Evolutionary conservation across 2,888 invertebrate genomes (phyloP).

Genomic region (Nomada flava): DNA sequence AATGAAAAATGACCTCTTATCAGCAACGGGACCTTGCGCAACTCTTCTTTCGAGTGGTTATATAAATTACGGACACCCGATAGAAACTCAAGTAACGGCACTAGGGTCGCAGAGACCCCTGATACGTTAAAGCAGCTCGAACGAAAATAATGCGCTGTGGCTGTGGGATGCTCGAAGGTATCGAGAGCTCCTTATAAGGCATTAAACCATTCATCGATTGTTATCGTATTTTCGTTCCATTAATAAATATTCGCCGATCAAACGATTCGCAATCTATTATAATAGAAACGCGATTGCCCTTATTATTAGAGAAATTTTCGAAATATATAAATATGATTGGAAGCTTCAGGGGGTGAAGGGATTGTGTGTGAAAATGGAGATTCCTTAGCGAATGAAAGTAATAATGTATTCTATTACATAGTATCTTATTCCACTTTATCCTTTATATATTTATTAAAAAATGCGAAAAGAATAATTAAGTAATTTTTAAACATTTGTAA

Average conservation of each 20-base stretch:
- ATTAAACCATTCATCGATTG: conserved; percentile 29
- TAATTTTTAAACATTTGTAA: too few species aligned
- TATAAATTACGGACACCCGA: conserved; percentile 61
- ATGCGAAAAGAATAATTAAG: too few species aligned
- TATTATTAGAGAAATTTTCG: background rate
- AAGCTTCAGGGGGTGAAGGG: background rate
- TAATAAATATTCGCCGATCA: background rate
- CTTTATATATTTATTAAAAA: too few species aligned
- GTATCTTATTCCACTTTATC: too few species aligned
- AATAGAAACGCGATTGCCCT: background rate
- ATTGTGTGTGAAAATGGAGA: too few species aligned
- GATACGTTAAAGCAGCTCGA: conserved; percentile 48
- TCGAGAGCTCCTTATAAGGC: conserved; percentile 25
- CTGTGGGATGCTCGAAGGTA: conserved; percentile 14
- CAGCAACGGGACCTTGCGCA: conserved; percentile 47
- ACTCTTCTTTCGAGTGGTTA: conserved; percentile 63
- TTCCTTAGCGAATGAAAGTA: too few species aligned
- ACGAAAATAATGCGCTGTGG: conserved; percentile 42
- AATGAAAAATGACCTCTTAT: conserved; percentile 70
- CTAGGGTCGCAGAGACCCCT: conserved; percentile 26
- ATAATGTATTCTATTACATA: too few species aligned
- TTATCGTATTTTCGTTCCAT: conserved; percentile 24
- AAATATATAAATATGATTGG: background rate
- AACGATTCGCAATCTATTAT: background rate
- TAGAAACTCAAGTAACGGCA: conserved; percentile 54